Evolutionary conservation across 1,140 invertebrate species (phyloP).

Genomic region (Habropoda laboriosa): DNA sequence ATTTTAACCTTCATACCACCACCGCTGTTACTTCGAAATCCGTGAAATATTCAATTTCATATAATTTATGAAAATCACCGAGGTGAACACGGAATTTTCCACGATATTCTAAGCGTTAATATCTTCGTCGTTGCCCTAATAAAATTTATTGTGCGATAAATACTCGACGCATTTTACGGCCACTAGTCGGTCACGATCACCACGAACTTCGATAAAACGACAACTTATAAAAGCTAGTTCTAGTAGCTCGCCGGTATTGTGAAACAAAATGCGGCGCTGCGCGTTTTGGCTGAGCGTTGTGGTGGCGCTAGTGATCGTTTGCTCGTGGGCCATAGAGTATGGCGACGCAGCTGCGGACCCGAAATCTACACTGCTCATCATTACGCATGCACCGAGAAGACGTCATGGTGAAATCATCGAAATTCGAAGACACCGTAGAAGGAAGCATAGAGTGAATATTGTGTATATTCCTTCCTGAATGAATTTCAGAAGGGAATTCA

Average conservation of each 20-base stretch:
- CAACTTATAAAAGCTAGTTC: slow-evolving; percentile 40
- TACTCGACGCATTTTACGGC: background rate
- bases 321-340: background rate
- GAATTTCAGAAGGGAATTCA: background rate
- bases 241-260: background rate
- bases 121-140: background rate
- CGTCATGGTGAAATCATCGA: background rate
- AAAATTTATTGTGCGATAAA: background rate
- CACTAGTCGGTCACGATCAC: background rate
- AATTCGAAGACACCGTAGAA: background rate
- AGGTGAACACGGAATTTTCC: background rate
- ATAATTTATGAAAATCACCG: background rate
- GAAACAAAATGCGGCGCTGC: background rate
- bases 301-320: slow-evolving; percentile 3
- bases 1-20: too few relatives aligned
- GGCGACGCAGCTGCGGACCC: background rate
- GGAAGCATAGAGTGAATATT: background rate
- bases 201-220: slow-evolving; percentile 1
- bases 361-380: background rate
- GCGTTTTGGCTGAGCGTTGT: slow-evolving; percentile 27
- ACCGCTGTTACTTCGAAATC: too few relatives aligned
- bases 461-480: background rate
- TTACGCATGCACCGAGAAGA: slow-evolving; percentile 19
- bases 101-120: too few relatives aligned
- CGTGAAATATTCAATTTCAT: background rate